Conservation (phyloP, 2,113 vertebrate genomes). For the Perognathus longimembris region DNA sequence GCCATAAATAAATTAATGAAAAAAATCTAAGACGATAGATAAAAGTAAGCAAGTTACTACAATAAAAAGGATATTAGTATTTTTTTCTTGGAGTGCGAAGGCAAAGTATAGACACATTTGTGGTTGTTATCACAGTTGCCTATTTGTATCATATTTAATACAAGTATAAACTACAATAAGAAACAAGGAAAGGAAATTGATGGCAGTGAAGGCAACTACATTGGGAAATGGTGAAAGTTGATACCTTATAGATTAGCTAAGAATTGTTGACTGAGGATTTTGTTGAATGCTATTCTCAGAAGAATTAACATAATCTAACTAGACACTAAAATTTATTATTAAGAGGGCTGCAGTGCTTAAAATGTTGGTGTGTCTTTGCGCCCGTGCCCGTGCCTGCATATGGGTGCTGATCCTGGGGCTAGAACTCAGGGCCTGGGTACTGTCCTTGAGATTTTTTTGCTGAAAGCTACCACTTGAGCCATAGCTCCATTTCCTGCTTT, state of each 20-base stretch:
- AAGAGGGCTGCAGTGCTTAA: conserved; percentile 14
- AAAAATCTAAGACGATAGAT: too few species aligned
- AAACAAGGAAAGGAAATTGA: conserved; percentile 25
- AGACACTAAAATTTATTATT: conserved; percentile 47
- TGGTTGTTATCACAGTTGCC: background rate
- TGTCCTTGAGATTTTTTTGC: too few species aligned
- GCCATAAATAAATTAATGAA: too few species aligned
- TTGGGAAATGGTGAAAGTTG: conserved; percentile 40
- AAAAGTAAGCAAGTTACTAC: conserved; percentile 1
- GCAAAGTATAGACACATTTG: background rate
- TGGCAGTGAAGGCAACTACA: background rate
- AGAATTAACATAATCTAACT: conserved; percentile 50
- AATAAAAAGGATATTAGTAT: background rate
- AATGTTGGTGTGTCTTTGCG: background rate
- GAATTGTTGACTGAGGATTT: conserved; percentile 60
- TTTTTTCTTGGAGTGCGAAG: background rate
- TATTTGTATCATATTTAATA: conserved; percentile 29
- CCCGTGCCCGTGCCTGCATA: too few species aligned
- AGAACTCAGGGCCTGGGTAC: too few species aligned
- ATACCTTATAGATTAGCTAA: conserved; percentile 47
- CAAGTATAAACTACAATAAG: background rate
- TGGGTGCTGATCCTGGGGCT: too few species aligned
- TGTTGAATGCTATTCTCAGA: conserved; percentile 47
- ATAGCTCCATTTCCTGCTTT: too few species aligned
- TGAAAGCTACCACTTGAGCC: too few species aligned